Evolutionary conservation across 2,113 vertebrate genomes (phyloP), one percentile per base, ranked within the genome.

Genomic region (Hiodon tergisus): DNA sequence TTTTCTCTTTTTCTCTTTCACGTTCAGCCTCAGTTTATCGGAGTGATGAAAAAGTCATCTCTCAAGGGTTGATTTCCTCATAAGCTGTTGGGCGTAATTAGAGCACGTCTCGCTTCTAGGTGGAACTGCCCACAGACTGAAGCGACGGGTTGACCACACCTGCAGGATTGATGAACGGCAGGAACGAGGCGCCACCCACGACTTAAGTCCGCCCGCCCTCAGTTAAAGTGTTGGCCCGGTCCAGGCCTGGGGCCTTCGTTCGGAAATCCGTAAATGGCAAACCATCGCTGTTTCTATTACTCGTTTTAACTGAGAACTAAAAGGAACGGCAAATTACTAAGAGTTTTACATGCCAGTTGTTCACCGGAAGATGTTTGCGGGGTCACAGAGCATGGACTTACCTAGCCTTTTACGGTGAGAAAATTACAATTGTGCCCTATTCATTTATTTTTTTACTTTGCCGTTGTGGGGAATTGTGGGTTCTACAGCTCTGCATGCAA

Each of bases 201-300:
- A 31, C 31, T 31, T 31, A 31, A 31, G 31, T 31, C 31, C 31
- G 31, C 2, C 31, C 31, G 2, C 31, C 31, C 31, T 31, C 31
- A 2, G 31, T 80, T 78, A 76, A 71, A 74, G 75, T 78, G 77
- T 73, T 69, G 70, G 57, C 78, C 59, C 72, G 54, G 76, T 62
- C 50, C 72, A 76, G 73, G 67, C 67, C 78, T 71, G 78, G 79
- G 31, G 74, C 73, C 72, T 83, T 80, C 55, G 80, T 80, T 78
- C 78, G 69, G 69, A 73, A 80, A 62, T 67, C 17, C 67, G 14
- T 31, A 53, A 74, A 67, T 58, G 69, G 69, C 69, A 70, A 73
- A 68, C 66, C 67, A 75, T 69, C 74, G 63, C 48, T 11, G 7
- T 10, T 69, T 60, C 58, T 76, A 69, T 76, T 76, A 75, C 63